Base-by-base conservation (phyloP, 2,888 invertebrate genomes). In the Agriopis leucophaearia region DNA sequence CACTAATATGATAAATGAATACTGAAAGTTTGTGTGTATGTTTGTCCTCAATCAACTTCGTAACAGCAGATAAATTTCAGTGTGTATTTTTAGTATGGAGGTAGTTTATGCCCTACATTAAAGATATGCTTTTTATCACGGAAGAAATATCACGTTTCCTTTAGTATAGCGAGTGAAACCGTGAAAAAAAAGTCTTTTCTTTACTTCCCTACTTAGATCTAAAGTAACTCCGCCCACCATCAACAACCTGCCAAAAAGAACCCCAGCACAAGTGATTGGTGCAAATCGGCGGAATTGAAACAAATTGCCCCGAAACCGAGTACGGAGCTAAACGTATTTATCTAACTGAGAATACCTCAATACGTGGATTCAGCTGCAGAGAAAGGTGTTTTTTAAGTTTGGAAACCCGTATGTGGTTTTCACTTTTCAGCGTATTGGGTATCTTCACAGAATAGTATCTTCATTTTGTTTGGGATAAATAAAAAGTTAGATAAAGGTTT, bases 241-340 rank as follows among this genome's bases (percentile, higher is more conserved):
- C 54, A 62, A 62, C 59, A 59, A 67, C 57, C 61, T 59, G 58
- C 71, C 59, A 45, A 51, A 51, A 62, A 57, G 62, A 72, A 66
- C 59, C 70, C 70, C 70, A 42, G 40, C 68, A 58, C 72, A 74
- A 75, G 73, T 75, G 70, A 78, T 81, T 72, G 71, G 66, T 68
- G 75, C 70, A 79, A 79, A 77, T 72, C 74, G 75, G 70, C 77
- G 79, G 77, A 79, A 84, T 88, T 85, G 87, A 84, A 82, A 87
- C 82, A 84, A 86, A 88, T 87, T 80, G 84, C 78, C 78, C 75
- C 77, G 74, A 78, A 83, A 78, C 74, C 78, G 81, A 73, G 73
- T 73, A 56, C 70, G 70, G 74, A 75, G 74, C 75, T 70, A 71
- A 72, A 77, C 60, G 74, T 80, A 78, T 80, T 82, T 79, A 68